These are phyloP conservation scores for Amyelois transitella DNA, from an alignment of 1,140 invertebrate species.

Conservation along the genomic window DNA sequence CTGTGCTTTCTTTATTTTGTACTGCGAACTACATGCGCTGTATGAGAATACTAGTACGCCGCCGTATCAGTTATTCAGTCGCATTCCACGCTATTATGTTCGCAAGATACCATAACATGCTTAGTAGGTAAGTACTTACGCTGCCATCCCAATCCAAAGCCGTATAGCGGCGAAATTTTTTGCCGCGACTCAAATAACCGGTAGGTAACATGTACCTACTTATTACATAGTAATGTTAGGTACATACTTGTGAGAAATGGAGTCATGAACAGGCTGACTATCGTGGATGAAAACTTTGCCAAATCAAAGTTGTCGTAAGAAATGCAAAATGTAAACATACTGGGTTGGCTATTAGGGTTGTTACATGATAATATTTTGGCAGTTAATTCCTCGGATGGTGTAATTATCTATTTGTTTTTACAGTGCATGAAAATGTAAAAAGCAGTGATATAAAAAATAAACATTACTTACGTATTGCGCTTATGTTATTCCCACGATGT, in stretches of 20 bases:
- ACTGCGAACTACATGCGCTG: constrained; percentile 26
- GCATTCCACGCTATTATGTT: constrained; percentile 64
- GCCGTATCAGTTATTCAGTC: constrained; percentile 26
- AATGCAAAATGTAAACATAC: too few relatives aligned
- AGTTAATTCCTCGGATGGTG: too few relatives aligned
- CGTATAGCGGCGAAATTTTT: constrained; percentile 65
- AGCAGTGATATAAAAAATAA: not conserved
- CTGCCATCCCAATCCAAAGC: not conserved
- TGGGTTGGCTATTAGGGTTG: too few relatives aligned
- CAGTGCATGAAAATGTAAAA: not conserved
- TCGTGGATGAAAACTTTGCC: not conserved
- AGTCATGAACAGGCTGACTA: constrained; percentile 3
- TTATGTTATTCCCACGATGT: constrained; percentile 26
- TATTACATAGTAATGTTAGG: constrained; percentile 14
- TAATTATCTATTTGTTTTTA: too few relatives aligned
- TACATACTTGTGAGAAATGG: constrained; percentile 1
- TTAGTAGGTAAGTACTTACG: constrained; percentile 4
- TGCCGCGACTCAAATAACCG: constrained; percentile 59
- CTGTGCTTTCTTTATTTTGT: not conserved
- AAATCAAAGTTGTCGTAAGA: not conserved
- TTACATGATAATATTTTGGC: too few relatives aligned
- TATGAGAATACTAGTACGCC: constrained; percentile 31
- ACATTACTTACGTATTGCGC: constrained; percentile 20
- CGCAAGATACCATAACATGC: constrained; percentile 50
- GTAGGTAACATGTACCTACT: constrained; percentile 47